These are phyloP conservation scores for Pachydiplax longipennis DNA, from an alignment of 2,888 invertebrate species.

Conservation along the genomic window DNA sequence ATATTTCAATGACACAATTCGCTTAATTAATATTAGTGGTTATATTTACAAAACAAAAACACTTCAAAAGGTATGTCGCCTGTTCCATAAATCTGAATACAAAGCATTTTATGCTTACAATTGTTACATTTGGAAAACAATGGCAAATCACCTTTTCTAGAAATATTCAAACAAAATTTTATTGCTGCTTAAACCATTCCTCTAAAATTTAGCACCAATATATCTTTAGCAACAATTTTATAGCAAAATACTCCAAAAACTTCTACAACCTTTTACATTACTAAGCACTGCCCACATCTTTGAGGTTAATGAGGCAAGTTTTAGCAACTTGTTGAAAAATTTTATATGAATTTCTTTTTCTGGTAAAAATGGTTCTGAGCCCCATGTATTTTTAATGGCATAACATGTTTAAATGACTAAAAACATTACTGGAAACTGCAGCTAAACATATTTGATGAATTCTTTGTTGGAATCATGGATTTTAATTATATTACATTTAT, in stretches of 20 bases:
- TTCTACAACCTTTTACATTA: background rate
- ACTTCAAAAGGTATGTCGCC: background rate
- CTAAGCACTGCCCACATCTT: background rate
- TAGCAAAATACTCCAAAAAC: constrained; percentile 22
- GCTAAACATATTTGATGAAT: background rate
- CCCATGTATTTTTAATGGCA: background rate
- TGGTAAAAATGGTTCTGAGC: background rate
- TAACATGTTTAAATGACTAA: background rate
- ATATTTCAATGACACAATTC: background rate
- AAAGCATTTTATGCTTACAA: background rate
- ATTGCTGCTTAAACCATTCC: constrained; percentile 4
- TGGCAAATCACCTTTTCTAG: background rate
- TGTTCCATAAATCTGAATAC: background rate
- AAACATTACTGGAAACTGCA: background rate
- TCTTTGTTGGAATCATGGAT: background rate
- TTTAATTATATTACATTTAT: constrained; percentile 27
- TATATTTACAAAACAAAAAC: background rate
- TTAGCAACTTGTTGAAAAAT: background rate
- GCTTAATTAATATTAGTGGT: background rate
- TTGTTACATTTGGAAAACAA: background rate
- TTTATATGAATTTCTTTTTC: background rate
- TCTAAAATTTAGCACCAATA: constrained; percentile 37
- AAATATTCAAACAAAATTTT: background rate
- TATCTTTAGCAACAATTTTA: constrained; percentile 21
- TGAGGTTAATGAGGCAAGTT: background rate